Base-by-base conservation (phyloP, 2,888 invertebrate species). In the Apantesis nais region DNA sequence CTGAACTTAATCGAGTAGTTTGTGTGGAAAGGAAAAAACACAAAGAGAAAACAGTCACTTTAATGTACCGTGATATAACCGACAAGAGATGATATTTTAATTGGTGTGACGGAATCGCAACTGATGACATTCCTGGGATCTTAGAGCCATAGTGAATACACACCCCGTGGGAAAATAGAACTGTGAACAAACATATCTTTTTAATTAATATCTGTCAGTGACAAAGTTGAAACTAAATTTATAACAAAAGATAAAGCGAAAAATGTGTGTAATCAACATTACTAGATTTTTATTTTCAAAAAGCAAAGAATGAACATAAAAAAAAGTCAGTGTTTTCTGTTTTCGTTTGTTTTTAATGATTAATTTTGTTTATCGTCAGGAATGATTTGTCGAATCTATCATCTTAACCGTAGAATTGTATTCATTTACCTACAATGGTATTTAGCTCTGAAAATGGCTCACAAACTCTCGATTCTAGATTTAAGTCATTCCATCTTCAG, bases 51-150 rank as follows among this genome's bases (percentile, higher is more conserved):
- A 58, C 25, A 58, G 11, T 14, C 29, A 58, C 12, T 55, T 29
- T 63, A 25, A 39, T 16, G 14, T 63, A 31, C 29, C 64, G 61
- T 60, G 48, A 62, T 61, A 37, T n/a, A 55, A 39, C 55, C 11
- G 14, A 25, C 39, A 19, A 31, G 62, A 37, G 62, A 55, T 68
- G 39, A 68, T 68, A 68, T 68, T 63, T 68, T 68, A 68, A 68
- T 68, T 55, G 39, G 62, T 48, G 34, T 65, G 69, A 65, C 64
- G 22, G 16, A 34, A 48, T 72, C 67, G 61, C 12, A n/a, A 67
- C 66, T 52, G 39, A 19, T 31, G 19, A 62, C 60, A 68, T 68
- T 68, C 68, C 55, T 29, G 34, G 19, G 60, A 63, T 39, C 25
- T 39, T 39, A 62, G 22, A 60, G 37, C 1, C 34, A 52, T 31